phyloP scores from a whole-genome alignment of 2,113 vertebrate genomes.

The Solea solea region DNA sequence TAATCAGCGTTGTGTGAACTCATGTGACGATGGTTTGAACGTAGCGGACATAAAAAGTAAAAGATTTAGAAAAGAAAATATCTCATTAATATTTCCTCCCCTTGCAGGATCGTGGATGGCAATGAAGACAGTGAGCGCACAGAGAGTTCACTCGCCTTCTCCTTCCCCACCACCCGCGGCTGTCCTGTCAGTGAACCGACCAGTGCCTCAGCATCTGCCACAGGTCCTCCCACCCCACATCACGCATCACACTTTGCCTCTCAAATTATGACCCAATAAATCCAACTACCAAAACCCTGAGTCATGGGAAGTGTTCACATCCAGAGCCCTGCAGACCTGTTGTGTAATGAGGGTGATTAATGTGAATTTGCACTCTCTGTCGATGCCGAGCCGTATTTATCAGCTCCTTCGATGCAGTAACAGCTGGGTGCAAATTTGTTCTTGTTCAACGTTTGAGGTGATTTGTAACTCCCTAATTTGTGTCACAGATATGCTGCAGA shows the following conservation, averaged over 20 bases:
- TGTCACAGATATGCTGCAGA: constrained; percentile 69
- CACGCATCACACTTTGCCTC: not conserved
- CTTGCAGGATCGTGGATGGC: constrained; percentile 78
- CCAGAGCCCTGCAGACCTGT: not conserved
- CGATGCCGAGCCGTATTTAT: constrained; percentile 5
- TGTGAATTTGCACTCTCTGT: constrained; percentile 14
- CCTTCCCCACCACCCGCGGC: constrained; percentile 60
- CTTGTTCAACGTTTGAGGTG: not conserved
- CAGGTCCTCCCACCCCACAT: constrained; percentile 59
- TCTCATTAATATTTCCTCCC: not conserved
- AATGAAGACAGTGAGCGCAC: constrained; percentile 73
- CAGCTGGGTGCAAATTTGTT: constrained; percentile 14
- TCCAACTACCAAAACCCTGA: not conserved
- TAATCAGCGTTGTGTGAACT: no score
- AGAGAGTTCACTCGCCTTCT: constrained; percentile 65
- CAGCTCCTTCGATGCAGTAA: not conserved
- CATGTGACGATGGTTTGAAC: no score
- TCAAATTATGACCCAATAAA: not conserved
- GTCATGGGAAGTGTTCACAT: constrained; percentile 12
- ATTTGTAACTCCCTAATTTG: constrained; percentile 40
- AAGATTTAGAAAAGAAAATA: no score
- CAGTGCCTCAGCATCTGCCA: constrained; percentile 56
- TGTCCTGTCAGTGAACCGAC: constrained; percentile 50
- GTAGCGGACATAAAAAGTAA: no score
- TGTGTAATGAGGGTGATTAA: constrained; percentile 29